Conservation (phyloP, 2,113 vertebrate genomes). For the Stigmatopora argus region DNA sequence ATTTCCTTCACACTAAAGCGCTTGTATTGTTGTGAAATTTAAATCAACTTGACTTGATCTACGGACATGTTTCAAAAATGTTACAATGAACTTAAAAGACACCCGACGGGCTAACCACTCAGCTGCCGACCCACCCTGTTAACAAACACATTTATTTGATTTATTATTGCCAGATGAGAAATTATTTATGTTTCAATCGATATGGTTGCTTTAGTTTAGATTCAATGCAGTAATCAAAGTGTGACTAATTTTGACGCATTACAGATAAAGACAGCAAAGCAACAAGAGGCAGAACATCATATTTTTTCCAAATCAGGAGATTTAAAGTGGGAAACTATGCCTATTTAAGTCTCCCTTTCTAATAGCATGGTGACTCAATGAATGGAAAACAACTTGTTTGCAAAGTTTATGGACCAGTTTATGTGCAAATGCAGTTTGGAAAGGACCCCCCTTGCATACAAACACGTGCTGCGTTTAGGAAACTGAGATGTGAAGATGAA, state of each 20-base stretch:
- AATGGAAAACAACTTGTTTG: constrained; percentile 47
- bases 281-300: constrained; percentile 13
- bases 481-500: neutral
- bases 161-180: too few species aligned
- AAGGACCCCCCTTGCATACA: constrained; percentile 29
- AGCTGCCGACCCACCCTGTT: too few species aligned
- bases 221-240: constrained; percentile 41
- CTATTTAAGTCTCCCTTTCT: constrained; percentile 14
- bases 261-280: constrained; percentile 24
- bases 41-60: too few species aligned
- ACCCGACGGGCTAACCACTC: too few species aligned
- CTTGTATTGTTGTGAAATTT: too few species aligned
- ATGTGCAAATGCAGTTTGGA: constrained; percentile 46
- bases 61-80: too few species aligned
- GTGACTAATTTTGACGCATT: constrained; percentile 43
- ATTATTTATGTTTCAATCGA: too few species aligned
- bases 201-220: too few species aligned
- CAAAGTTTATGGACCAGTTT: constrained; percentile 46
- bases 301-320: constrained; percentile 31
- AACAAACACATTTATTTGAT: too few species aligned
- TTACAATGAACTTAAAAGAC: too few species aligned
- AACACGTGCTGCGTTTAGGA: constrained; percentile 24
- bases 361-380: constrained; percentile 22
- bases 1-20: too few species aligned
- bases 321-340: constrained; percentile 32